Evolutionary conservation across 2,113 vertebrate genomes (phyloP), one percentile per base, ranked within the genome.

Genomic region (Alethe castanea): DNA sequence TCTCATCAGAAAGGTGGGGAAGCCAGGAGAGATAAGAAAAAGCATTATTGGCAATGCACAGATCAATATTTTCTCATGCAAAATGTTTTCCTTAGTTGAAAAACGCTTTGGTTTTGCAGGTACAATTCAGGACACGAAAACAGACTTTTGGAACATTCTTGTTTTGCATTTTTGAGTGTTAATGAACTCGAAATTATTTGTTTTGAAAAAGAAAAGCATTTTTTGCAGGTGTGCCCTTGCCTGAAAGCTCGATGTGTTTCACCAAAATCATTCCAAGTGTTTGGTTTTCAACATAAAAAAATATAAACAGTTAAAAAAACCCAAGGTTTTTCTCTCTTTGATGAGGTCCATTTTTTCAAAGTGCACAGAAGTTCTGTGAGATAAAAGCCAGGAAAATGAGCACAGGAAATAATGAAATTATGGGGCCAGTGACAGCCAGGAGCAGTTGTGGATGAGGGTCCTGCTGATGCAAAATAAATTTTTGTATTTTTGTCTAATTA

Each of bases 11-110:
- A 71, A 93, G 62, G 65, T 74, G 48, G 35, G 91, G 95, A 94
- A 96, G 95, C 42, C 61, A 29, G 81, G 38, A 77, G 66, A 94
- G 95, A 96, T 96, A 96, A 96, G 92, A 33, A 70, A 77, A 90
- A 38, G 80, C 79, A 9, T 23, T 7, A 62, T 26, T 96, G 94
- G 93, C 95, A 86, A 64, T 24, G 71, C 18, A 9, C 72, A 74
- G 88, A 96, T 97, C 88, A 90, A 48, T 92, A 81, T 96, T 94
- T 84, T 84, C 81, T 74, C 93, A 67, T 48, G 25, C 42, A 54
- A 74, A 96, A 44, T 88, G 19, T 93, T 96, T 93, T 94, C 45
- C 61, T 86, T 45, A 12, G 31, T 1, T 64, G 64, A 67, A 90
- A 95, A 93, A 57, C 0, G 6, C 7, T 29, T 81, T 61, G 72